Conservation (phyloP, 2,113 vertebrate species). For the Dryoscopus gambensis region DNA sequence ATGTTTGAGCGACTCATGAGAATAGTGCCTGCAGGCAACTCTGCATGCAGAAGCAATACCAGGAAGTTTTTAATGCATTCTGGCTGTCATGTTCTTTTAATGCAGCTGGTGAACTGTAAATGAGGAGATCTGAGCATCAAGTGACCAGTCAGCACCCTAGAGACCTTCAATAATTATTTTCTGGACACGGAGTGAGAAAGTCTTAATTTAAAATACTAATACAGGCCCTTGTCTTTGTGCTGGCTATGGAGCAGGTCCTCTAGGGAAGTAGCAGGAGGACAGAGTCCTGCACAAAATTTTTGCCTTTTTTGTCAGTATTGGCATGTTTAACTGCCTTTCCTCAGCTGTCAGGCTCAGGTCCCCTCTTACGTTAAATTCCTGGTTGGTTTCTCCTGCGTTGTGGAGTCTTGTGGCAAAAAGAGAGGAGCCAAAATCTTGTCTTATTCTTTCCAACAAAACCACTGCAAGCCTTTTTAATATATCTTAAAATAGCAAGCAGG, state of each 20-base stretch:
- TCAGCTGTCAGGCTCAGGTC: background rate
- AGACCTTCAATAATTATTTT: constrained; percentile 13
- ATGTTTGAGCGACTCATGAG: background rate
- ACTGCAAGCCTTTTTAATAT: background rate
- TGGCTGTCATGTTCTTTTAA: background rate
- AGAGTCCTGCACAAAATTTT: background rate
- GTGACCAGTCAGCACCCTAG: background rate
- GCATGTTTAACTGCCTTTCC: background rate
- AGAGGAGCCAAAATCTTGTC: background rate
- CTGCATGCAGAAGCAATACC: background rate
- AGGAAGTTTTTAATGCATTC: background rate
- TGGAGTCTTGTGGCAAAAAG: background rate
- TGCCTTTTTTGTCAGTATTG: background rate
- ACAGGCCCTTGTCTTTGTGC: background rate
- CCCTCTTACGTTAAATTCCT: background rate
- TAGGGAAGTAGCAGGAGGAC: background rate
- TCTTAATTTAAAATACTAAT: background rate
- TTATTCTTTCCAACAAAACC: background rate
- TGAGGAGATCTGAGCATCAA: constrained; percentile 5
- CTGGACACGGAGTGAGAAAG: background rate
- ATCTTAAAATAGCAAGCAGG: constrained; percentile 9
- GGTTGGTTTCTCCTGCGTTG: background rate
- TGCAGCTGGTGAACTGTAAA: constrained; percentile 21
- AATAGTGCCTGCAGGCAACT: background rate
- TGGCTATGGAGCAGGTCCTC: background rate